These are phyloP conservation scores for Butastur rufipennis DNA, from an alignment of 2,113 vertebrate genomes.

Conservation along the genomic window DNA sequence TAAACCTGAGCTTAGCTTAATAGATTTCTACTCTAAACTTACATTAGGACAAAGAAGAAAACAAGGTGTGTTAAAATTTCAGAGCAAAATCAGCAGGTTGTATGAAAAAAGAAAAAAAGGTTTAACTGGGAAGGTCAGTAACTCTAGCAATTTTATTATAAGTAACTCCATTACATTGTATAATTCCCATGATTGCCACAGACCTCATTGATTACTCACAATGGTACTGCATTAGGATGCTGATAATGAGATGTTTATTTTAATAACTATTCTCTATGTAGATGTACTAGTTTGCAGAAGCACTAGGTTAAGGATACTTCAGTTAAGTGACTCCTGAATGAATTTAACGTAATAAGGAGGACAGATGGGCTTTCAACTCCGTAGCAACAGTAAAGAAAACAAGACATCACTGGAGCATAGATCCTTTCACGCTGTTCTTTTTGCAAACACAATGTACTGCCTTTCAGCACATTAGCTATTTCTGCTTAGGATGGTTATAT, in stretches of 20 bases:
- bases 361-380: conserved; percentile 14
- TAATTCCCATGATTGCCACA: conserved; percentile 31
- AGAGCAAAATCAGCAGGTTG: neutral
- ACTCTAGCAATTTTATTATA: neutral
- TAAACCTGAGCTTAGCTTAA: neutral
- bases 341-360: conserved; percentile 36
- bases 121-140: neutral
- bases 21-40: conserved; percentile 13
- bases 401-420: neutral
- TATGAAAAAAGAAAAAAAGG: neutral
- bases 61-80: neutral
- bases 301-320: conserved; percentile 50
- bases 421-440: neutral
- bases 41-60: neutral
- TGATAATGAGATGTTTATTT: conserved; percentile 45
- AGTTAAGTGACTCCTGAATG: conserved; percentile 42
- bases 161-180: neutral
- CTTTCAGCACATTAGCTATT: neutral
- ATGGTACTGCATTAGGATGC: conserved; percentile 13
- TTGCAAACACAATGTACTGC: neutral
- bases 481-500: neutral
- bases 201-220: conserved; percentile 37
- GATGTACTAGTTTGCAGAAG: conserved; percentile 22
- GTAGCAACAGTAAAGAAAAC: conserved; percentile 20
- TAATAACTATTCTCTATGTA: conserved; percentile 40